A percentile compares a stretch with the other conserved stretches of the same genome.
Conservation (phyloP, 2,888 invertebrate species). For the Allolobophora icterica region DNA sequence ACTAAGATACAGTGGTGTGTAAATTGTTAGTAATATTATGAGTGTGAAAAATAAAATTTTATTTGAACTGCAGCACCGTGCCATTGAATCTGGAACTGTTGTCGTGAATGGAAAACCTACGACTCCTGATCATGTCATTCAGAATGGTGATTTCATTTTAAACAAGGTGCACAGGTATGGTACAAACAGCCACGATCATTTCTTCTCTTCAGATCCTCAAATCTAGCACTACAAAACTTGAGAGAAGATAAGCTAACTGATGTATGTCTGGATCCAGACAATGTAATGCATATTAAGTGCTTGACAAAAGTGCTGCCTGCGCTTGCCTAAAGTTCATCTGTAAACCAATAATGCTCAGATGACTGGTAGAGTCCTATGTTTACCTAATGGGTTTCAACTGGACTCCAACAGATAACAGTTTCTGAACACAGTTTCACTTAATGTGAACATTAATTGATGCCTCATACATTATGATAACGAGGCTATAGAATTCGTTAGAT, state of each 20-base stretch:
- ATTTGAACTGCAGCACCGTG: constrained; percentile 35
- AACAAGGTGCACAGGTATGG: constrained; percentile 82
- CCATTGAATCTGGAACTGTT: constrained; percentile 46
- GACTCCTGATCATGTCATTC: constrained; percentile 84
- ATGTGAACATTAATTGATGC: neutral
- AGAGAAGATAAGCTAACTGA: neutral
- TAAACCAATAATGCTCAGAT: neutral
- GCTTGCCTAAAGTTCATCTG: neutral
- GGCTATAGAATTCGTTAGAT: neutral
- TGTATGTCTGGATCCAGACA: neutral
- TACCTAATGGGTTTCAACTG: neutral
- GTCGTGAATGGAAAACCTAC: constrained; percentile 51
- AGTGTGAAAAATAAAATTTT: neutral
- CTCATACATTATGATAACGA: neutral
- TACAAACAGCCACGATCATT: neutral
- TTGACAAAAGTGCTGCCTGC: neutral
- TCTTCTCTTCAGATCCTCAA: neutral
- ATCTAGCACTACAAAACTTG: neutral
- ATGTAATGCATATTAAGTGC: neutral
- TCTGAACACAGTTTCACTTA: neutral
- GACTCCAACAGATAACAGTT: neutral
- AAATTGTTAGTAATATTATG: neutral
- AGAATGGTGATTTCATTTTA: constrained; percentile 89
- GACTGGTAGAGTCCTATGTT: neutral
- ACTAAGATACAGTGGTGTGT: neutral